These are phyloP conservation scores for Hoplostethus mediterraneus DNA, from an alignment of 2,797 vertebrate genomes.

Conservation along the genomic window DNA sequence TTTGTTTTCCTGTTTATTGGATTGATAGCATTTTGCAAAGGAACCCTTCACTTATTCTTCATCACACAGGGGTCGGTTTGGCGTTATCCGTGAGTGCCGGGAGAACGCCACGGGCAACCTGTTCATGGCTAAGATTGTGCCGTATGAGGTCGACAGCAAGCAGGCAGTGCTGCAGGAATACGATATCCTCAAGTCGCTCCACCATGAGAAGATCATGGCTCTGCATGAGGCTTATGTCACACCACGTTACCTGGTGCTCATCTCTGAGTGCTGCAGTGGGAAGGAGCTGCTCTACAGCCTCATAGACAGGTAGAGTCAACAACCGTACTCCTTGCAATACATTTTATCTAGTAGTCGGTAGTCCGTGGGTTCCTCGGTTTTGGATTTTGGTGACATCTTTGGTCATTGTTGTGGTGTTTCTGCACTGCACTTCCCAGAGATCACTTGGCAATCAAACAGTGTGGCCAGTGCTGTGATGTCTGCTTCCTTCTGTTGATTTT, in stretches of 20 bases:
- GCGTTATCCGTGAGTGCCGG: conserved; percentile 95
- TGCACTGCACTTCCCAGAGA: no score
- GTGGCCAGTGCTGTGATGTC: no score
- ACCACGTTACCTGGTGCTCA: conserved; percentile 96
- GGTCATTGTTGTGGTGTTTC: no score
- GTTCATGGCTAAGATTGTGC: conserved; percentile 97
- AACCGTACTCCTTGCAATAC: not conserved
- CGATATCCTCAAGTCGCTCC: conserved; percentile 94
- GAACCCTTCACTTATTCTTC: not conserved
- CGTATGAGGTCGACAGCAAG: conserved; percentile 92
- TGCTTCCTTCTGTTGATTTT: no score
- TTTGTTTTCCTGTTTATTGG: not conserved
- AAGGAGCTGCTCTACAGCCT: conserved; percentile 96
- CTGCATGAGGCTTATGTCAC: conserved; percentile 98
- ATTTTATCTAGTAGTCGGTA: not conserved
- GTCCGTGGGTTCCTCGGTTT: no score
- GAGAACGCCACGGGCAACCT: conserved; percentile 95
- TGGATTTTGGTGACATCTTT: no score
- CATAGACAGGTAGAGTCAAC: conserved; percentile 89
- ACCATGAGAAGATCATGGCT: conserved; percentile 94
- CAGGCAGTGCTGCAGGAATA: conserved; percentile 94
- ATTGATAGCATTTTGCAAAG: not conserved
- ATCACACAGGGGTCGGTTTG: conserved; percentile 91
- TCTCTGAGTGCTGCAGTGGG: conserved; percentile 93
- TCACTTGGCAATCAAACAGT: no score